A percentile compares a stretch with the other conserved stretches of the same genome.
phyloP scores from a whole-genome alignment of 1,140 invertebrate species.

The Rhopalosiphum padi region DNA sequence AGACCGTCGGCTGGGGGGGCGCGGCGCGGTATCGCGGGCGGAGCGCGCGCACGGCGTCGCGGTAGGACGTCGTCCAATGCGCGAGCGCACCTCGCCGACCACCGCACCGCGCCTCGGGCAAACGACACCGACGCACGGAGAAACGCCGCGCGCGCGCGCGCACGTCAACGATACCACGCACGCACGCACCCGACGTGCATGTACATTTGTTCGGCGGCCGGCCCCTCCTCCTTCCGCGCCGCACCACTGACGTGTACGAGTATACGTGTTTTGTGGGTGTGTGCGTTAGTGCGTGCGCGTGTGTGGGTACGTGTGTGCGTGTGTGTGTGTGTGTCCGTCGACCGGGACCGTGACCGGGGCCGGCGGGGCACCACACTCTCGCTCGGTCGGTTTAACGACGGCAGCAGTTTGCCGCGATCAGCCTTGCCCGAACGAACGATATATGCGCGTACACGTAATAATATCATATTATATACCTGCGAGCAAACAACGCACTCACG shows the following conservation, averaged over 20 bases:
- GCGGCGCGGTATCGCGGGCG: neutral
- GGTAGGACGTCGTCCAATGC: neutral
- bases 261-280: neutral
- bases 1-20: neutral
- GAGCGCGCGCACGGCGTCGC: neutral
- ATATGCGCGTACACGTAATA: neutral
- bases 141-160: neutral
- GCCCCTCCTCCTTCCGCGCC: neutral
- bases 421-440: slow-evolving; percentile 12
- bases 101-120: neutral
- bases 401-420: slow-evolving; percentile 54
- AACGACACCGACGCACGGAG: neutral
- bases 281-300: neutral
- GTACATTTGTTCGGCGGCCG: neutral
- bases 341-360: neutral
- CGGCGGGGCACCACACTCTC: neutral
- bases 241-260: neutral
- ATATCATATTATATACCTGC: neutral
- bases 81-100: neutral
- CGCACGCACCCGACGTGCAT: neutral
- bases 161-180: too few relatives aligned
- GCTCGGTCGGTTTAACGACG: neutral
- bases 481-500: neutral
- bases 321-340: neutral
- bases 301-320: neutral